Base-by-base conservation (phyloP, 2,888 invertebrate species). In the Cerastis leucographa region DNA sequence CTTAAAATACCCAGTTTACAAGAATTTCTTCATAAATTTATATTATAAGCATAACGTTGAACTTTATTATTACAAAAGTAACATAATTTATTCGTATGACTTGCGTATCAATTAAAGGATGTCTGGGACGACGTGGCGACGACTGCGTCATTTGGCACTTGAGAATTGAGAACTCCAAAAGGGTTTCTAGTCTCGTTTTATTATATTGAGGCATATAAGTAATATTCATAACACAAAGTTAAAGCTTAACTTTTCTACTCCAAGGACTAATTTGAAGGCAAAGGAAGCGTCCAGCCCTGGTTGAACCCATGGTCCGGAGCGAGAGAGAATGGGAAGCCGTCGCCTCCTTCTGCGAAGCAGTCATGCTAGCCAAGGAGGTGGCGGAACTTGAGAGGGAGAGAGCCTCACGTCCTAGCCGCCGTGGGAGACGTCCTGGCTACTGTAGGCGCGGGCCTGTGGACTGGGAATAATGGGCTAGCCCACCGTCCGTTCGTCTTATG, bases 41-140 rank as follows among this genome's bases (percentile, higher is more conserved):
- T 65, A 80, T 56, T 61, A 54, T 35, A 75, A 67, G 54, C 11
- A 46, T 70, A 54, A 54, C n/a, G 19, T 54, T 61, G 25, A 51
- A 61, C 19, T 75, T 80, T 75, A 56, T 49, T 76, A 75, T 76
- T 46, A 78, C n/a, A 61, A 74, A 74, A 71, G 22, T 81, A 59
- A 66, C 12, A 62, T 75, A 72, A 70, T 81, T 78, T 76, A 70
- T 82, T 80, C 49, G 35, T 83, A 67, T 83, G 85, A 80, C 75
- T 85, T 80, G 85, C 75, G 71, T 22, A 35, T 62, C 68, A 59
- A 46, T 49, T 85, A 73, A 77, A 85, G 75, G 76, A 56, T 85
- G 85, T 85, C 85, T 85, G 85, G 80, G 85, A 62, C 85, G n/a
- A n/a, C n/a, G n/a, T n/a, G n/a, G n/a, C n/a, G n/a, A n/a, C n/a